These are phyloP conservation scores for Meriones psammophilus DNA, from an alignment of 2,797 vertebrate genomes.

Conservation along the genomic window DNA sequence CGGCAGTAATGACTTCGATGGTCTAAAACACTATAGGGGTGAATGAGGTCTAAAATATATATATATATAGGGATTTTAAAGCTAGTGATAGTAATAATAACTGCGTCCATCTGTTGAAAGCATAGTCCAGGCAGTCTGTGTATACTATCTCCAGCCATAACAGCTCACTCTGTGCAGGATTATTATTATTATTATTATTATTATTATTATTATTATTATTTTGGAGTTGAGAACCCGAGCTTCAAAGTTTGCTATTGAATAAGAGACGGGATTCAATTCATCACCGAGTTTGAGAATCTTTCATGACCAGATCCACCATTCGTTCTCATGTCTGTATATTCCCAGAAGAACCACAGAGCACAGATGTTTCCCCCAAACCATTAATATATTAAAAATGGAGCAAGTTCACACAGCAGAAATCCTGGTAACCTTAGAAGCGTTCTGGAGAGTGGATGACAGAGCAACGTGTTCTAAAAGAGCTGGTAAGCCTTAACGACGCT, in stretches of 20 bases:
- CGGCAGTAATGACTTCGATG: slow-evolving; percentile 3
- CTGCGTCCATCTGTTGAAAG: neutral
- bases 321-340: neutral
- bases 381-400: neutral
- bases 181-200: neutral
- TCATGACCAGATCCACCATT: neutral
- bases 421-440: neutral
- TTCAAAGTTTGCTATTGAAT: neutral
- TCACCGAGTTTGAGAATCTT: neutral
- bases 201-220: neutral
- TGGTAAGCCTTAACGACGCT: neutral
- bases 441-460: neutral
- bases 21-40: slow-evolving; percentile 22
- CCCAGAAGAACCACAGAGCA: neutral
- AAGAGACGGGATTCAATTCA: slow-evolving; percentile 1
- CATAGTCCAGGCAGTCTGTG: neutral
- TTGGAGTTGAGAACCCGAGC: neutral
- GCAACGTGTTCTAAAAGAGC: neutral
- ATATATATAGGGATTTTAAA: neutral
- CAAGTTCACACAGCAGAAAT: neutral
- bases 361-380: neutral
- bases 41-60: neutral
- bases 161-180: neutral
- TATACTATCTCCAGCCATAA: neutral
- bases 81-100: neutral